Evolutionary conservation across 2,113 vertebrate species (phyloP).

Genomic region (Scophthalmus maximus): DNA sequence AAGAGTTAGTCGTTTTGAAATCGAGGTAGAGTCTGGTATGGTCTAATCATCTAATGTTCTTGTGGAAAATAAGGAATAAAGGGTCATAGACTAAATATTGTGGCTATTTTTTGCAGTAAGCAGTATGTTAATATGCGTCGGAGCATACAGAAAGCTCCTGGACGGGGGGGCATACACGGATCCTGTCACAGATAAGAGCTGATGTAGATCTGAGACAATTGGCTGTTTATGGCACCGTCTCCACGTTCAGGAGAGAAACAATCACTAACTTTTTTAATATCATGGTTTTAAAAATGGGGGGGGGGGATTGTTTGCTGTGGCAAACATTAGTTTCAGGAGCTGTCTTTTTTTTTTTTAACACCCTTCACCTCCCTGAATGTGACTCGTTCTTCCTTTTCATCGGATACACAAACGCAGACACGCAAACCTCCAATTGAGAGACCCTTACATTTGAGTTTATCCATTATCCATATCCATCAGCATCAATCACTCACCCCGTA

Average conservation of each 20-base stretch:
- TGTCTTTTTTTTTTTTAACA: too few relatives aligned
- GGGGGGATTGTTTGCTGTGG: constrained; percentile 31
- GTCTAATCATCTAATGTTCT: background rate
- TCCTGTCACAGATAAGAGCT: constrained; percentile 60
- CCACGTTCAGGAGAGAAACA: constrained; percentile 44
- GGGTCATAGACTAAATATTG: too few relatives aligned
- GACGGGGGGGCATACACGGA: constrained; percentile 24
- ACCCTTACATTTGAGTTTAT: constrained; percentile 67
- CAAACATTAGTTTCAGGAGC: constrained; percentile 14
- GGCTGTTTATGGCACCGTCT: constrained; percentile 34
- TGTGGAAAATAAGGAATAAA: background rate
- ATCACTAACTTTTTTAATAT: constrained; percentile 57
- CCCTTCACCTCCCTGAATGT: background rate
- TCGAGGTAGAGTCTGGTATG: background rate
- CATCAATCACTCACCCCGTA: constrained; percentile 66
- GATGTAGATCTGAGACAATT: constrained; percentile 53
- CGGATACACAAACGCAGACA: constrained; percentile 24
- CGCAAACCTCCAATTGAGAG: constrained; percentile 24
- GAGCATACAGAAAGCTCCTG: constrained; percentile 45
- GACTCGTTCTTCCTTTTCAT: constrained; percentile 10
- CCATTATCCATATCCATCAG: constrained; percentile 72
- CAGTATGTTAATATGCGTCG: constrained; percentile 30
- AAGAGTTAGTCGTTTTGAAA: background rate
- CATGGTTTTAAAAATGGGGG: constrained; percentile 18
- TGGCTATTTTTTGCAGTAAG: constrained; percentile 29